Evolutionary conservation across 2,888 invertebrate genomes (phyloP).

Genomic region (Troides oblongomaculatus): DNA sequence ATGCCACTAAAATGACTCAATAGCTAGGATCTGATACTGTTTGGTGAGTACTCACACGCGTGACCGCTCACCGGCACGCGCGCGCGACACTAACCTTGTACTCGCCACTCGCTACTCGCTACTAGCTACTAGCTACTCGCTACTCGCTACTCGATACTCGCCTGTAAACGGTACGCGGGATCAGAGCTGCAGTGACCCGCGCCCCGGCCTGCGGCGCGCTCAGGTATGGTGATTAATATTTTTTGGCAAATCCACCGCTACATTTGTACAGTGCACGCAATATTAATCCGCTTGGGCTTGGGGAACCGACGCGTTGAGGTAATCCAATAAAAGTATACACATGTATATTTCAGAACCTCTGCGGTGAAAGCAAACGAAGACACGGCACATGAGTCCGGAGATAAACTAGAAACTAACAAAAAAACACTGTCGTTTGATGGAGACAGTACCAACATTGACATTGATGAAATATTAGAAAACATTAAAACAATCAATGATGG

Average conservation of each 20-base stretch:
- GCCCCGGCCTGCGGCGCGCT: constrained; percentile 45
- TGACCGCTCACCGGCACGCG: constrained; percentile 15
- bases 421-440: constrained; percentile 49
- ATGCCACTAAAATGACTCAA: constrained; percentile 4
- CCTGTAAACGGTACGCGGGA: constrained; percentile 30
- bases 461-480: constrained; percentile 75
- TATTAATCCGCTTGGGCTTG: constrained; percentile 44
- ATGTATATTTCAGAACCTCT: constrained; percentile 45
- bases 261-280: constrained; percentile 33
- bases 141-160: no score
- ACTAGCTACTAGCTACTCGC: no score
- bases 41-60: constrained; percentile 27
- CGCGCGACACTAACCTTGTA: constrained; percentile 44
- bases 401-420: constrained; percentile 40
- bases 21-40: constrained; percentile 1
- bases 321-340: constrained; percentile 25
- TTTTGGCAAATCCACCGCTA: constrained; percentile 37
- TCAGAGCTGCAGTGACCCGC: constrained; percentile 33
- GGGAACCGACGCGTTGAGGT: constrained; percentile 27
- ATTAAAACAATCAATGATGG: constrained; percentile 77
- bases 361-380: constrained; percentile 36
- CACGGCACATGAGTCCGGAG: constrained; percentile 33
- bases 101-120: neutral
- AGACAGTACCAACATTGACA: constrained; percentile 39
- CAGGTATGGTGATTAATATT: constrained; percentile 64